Evolutionary conservation across 2,113 vertebrate genomes (phyloP).

Genomic region (Micromys minutus): DNA sequence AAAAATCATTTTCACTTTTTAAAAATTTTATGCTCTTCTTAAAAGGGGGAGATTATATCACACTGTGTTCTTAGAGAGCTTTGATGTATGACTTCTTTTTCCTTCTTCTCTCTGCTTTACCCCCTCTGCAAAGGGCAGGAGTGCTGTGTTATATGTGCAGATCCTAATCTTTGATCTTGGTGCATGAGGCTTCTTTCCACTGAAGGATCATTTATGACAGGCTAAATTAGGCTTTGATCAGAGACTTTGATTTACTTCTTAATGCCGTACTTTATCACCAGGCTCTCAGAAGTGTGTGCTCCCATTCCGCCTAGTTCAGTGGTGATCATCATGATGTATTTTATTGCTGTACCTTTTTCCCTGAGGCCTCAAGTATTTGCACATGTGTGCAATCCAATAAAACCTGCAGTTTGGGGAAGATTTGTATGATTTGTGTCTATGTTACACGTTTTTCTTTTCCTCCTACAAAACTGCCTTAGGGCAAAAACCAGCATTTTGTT

Average conservation of each 20-base stretch:
- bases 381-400: background rate
- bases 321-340: background rate
- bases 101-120: background rate
- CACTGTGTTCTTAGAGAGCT: background rate
- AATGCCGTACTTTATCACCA: conserved; percentile 57
- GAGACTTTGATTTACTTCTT: conserved; percentile 65
- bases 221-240: conserved; percentile 54
- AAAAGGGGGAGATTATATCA: conserved; percentile 4
- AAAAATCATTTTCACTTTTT: background rate
- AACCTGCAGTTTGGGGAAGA: background rate
- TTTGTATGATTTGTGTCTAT: conserved; percentile 6
- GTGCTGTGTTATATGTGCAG: background rate
- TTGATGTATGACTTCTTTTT: background rate
- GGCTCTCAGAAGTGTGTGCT: background rate
- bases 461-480: background rate
- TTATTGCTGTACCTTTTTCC: background rate
- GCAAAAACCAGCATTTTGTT: background rate
- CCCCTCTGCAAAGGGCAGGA: background rate
- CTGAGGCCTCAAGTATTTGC: background rate
- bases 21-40: background rate
- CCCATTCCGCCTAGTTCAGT: background rate
- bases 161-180: conserved; percentile 50
- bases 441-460: background rate
- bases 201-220: conserved; percentile 4
- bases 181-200: background rate